Evolutionary conservation across 2,888 invertebrate genomes (phyloP).

Genomic region (Euspilapteryx auroguttella): DNA sequence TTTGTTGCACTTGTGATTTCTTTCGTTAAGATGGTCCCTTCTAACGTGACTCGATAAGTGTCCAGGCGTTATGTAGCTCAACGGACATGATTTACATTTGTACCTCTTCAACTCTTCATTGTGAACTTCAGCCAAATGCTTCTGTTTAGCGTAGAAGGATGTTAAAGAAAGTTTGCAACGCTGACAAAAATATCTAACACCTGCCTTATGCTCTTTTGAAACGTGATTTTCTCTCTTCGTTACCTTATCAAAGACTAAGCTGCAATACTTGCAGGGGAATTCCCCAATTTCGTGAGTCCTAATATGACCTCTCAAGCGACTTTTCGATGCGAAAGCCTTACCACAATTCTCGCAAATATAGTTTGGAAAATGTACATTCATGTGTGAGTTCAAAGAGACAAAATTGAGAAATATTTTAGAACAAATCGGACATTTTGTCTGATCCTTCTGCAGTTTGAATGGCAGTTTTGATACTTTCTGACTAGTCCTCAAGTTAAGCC

Average conservation of each 20-base stretch:
- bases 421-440: conserved; percentile 42
- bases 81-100: conserved; percentile 46
- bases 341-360: conserved; percentile 55
- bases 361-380: conserved; percentile 53
- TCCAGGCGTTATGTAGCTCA: conserved; percentile 48
- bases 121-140: conserved; percentile 44
- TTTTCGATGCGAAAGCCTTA: conserved; percentile 54
- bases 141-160: conserved; percentile 44
- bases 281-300: conserved; percentile 50
- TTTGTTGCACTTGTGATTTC: conserved; percentile 50
- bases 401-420: conserved; percentile 40
- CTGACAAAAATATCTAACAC: conserved; percentile 40
- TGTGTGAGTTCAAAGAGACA: conserved; percentile 46
- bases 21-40: conserved; percentile 42
- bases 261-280: conserved; percentile 40
- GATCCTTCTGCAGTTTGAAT: conserved; percentile 45
- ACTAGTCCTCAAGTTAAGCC: conserved; percentile 15
- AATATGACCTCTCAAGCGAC: conserved; percentile 48
- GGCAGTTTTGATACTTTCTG: too few species aligned
- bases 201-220: conserved; percentile 44
- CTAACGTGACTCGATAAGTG: conserved; percentile 44
- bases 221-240: conserved; percentile 48
- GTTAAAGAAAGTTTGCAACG: conserved; percentile 36
- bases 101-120: conserved; percentile 46
- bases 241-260: conserved; percentile 35